These are phyloP conservation scores for Elanus axillaris DNA, from an alignment of 2,113 vertebrate genomes.

Conservation along the genomic window DNA sequence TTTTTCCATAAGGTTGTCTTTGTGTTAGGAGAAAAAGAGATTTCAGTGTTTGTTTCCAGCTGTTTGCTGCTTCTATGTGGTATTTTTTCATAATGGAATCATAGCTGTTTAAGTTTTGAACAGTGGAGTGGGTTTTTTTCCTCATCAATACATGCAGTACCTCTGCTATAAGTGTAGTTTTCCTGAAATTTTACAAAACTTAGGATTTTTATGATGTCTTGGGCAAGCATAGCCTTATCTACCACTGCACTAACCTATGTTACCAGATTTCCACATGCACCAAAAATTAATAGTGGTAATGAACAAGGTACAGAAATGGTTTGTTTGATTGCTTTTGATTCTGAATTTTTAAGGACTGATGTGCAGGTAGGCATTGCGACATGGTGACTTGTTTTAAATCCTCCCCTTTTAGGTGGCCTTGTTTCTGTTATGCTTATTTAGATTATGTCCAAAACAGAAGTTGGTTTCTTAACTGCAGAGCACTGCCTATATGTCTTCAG, in stretches of 20 bases:
- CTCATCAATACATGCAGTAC: not conserved
- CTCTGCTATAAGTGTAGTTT: not conserved
- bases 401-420: not conserved
- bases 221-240: not conserved
- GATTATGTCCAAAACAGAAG: not conserved
- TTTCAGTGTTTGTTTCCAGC: not conserved
- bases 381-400: not conserved
- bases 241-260: not conserved
- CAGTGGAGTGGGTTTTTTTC: fast-evolving
- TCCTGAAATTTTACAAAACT: not conserved
- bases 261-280: not conserved
- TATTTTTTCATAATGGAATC: not conserved
- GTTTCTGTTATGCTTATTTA: not conserved
- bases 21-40: not conserved
- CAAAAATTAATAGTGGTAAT: not conserved
- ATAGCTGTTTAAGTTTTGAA: not conserved
- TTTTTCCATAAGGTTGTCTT: not conserved
- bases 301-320: not conserved
- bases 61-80: not conserved
- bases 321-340: not conserved
- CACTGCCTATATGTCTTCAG: not conserved
- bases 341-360: not conserved
- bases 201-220: not conserved
- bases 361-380: not conserved
- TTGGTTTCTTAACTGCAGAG: not conserved